phyloP scores from a whole-genome alignment of 1,140 invertebrate genomes.

The Protaetia brevitarsis region DNA sequence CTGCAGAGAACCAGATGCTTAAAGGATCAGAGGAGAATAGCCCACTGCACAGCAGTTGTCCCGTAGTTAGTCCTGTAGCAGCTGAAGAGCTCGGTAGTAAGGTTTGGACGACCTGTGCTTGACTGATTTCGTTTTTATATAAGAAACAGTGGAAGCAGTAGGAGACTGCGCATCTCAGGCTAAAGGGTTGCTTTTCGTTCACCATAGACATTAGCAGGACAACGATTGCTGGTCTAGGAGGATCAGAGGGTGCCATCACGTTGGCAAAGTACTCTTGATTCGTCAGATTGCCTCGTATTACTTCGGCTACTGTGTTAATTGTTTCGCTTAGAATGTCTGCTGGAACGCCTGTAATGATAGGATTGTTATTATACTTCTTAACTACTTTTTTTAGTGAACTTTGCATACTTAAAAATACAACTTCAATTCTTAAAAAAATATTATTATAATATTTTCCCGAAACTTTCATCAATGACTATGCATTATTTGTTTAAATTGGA shows the following conservation, averaged over 20 bases:
- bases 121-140: conserved; percentile 88
- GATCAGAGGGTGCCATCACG: conserved; percentile 89
- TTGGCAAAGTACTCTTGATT: conserved; percentile 93
- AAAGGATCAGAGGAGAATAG: conserved; percentile 86
- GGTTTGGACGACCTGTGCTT: conserved; percentile 85
- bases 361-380: too few species aligned
- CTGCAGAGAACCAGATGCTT: conserved; percentile 97
- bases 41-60: conserved; percentile 92
- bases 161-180: conserved; percentile 87
- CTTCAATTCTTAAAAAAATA: too few species aligned
- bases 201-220: conserved; percentile 98
- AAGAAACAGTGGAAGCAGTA: conserved; percentile 98
- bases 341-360: too few species aligned
- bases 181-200: conserved; percentile 95
- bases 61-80: conserved; percentile 59
- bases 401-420: too few species aligned
- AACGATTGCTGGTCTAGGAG: conserved; percentile 89
- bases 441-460: too few species aligned
- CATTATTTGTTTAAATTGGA: too few species aligned
- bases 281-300: conserved; percentile 82
- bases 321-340: conserved; percentile 95
- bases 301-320: conserved; percentile 92
- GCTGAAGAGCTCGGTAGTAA: conserved; percentile 69
- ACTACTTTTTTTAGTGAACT: too few species aligned
- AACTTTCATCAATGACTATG: too few species aligned